These are phyloP conservation scores for Catocala nupta DNA, from an alignment of 2,888 invertebrate genomes.

Conservation along the genomic window DNA sequence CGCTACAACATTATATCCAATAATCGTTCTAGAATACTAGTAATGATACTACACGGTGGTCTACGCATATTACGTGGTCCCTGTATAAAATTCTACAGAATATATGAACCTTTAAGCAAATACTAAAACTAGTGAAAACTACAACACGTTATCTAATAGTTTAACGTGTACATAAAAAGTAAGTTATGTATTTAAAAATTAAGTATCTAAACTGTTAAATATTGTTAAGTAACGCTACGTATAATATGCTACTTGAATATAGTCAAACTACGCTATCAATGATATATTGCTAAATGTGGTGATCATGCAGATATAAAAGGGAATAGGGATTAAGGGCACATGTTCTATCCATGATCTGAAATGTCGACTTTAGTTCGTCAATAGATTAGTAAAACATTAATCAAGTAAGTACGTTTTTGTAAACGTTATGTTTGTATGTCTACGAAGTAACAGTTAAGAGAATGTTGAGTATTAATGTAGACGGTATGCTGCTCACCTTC, in stretches of 20 bases:
- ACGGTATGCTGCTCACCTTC: constrained; percentile 91
- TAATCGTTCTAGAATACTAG: background rate
- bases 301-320: constrained; percentile 50
- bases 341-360: constrained; percentile 54
- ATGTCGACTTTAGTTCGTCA: constrained; percentile 41
- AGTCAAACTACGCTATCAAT: constrained; percentile 51
- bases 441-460: constrained; percentile 32
- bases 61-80: constrained; percentile 20
- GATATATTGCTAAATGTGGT: constrained; percentile 50
- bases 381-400: constrained; percentile 48
- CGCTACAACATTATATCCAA: background rate
- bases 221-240: constrained; percentile 38
- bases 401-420: constrained; percentile 18
- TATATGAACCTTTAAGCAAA: constrained; percentile 41
- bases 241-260: constrained; percentile 40
- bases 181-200: constrained; percentile 30
- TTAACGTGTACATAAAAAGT: constrained; percentile 32
- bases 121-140: constrained; percentile 48
- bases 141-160: constrained; percentile 43
- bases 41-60: constrained; percentile 19
- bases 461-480: constrained; percentile 10
- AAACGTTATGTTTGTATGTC: constrained; percentile 20
- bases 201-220: constrained; percentile 41
- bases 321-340: constrained; percentile 36
- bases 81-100: constrained; percentile 34